Evolutionary conservation across 1,140 invertebrate species (phyloP).

Genomic region (Brachionus manjavacas): DNA sequence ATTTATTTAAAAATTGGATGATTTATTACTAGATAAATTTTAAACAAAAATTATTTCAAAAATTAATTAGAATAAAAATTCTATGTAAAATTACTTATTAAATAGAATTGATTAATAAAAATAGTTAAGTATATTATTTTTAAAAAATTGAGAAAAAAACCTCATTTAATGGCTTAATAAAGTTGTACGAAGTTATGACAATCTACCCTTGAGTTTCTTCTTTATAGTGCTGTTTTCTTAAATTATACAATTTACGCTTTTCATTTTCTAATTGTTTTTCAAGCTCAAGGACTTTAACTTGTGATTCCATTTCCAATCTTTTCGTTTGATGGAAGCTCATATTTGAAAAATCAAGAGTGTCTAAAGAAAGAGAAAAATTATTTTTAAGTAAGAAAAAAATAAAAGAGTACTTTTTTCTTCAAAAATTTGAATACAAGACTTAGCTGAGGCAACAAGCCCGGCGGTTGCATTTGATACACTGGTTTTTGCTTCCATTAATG

Average conservation of each 20-base stretch:
- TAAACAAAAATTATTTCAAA: neutral
- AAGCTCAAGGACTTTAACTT: slow-evolving; percentile 75
- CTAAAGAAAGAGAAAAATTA: slow-evolving; percentile 59
- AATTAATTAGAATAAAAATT: neutral
- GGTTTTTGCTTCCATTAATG: slow-evolving; percentile 76
- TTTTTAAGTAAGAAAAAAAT: neutral
- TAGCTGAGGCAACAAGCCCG: slow-evolving; percentile 83
- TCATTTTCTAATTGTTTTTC: slow-evolving; percentile 83
- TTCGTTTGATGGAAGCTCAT: slow-evolving; percentile 88
- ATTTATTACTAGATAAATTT: neutral
- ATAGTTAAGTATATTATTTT: neutral
- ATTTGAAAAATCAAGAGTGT: slow-evolving; percentile 80
- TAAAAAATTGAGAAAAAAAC: no score
- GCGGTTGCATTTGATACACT: slow-evolving; percentile 82
- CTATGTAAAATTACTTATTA: neutral
- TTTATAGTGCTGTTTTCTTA: slow-evolving; percentile 86
- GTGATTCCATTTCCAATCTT: slow-evolving; percentile 87
- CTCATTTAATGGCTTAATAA: no score
- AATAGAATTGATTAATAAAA: slow-evolving; percentile 2
- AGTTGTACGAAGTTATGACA: neutral
- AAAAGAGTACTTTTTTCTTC: slow-evolving; percentile 69
- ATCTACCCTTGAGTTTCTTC: slow-evolving; percentile 58
- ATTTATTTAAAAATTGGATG: neutral
- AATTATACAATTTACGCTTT: slow-evolving; percentile 70
- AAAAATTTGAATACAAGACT: slow-evolving; percentile 75